Evolutionary conservation across 2,797 vertebrate genomes (phyloP).

Genomic region (Furcifer pardalis): DNA sequence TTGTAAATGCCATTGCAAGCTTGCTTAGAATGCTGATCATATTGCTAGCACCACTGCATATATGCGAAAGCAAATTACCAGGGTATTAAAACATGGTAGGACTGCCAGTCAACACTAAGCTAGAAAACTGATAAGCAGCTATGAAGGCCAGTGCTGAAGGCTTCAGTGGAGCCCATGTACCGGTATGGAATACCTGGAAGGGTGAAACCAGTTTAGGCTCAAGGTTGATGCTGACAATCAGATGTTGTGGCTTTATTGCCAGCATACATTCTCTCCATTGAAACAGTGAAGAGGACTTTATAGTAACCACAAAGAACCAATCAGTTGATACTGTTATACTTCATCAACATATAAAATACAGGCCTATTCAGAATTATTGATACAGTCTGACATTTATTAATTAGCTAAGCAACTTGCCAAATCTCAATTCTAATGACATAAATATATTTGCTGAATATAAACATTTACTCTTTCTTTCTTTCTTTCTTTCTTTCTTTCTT

Average conservation of each 20-base stretch:
- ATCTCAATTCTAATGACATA: slow-evolving; percentile 53
- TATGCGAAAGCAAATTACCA: slow-evolving; percentile 65
- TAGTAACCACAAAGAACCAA: slow-evolving; percentile 73
- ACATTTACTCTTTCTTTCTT: slow-evolving; percentile 62
- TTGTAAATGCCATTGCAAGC: slow-evolving; percentile 47
- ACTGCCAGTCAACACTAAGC: slow-evolving; percentile 55
- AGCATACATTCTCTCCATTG: slow-evolving; percentile 69
- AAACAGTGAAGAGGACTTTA: slow-evolving; percentile 76
- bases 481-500: too few relatives aligned
- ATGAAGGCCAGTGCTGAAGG: slow-evolving; percentile 59
- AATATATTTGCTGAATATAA: slow-evolving; percentile 71
- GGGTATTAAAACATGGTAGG: slow-evolving; percentile 50
- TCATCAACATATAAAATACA: slow-evolving; percentile 67
- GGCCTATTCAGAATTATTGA: slow-evolving; percentile 65
- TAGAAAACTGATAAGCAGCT: slow-evolving; percentile 49
- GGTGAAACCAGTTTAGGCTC: slow-evolving; percentile 83
- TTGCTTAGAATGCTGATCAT: slow-evolving; percentile 68
- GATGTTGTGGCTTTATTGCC: slow-evolving; percentile 84
- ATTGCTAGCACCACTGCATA: slow-evolving; percentile 59
- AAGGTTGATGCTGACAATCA: slow-evolving; percentile 87
- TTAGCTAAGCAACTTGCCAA: slow-evolving; percentile 60
- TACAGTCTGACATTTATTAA: slow-evolving; percentile 74
- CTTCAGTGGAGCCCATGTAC: slow-evolving; percentile 58
- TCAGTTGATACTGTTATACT: slow-evolving; percentile 82
- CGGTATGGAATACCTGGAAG: slow-evolving; percentile 79